Evolutionary conservation across 2,113 vertebrate species (phyloP).

Genomic region (Amphilophus citrinellus): DNA sequence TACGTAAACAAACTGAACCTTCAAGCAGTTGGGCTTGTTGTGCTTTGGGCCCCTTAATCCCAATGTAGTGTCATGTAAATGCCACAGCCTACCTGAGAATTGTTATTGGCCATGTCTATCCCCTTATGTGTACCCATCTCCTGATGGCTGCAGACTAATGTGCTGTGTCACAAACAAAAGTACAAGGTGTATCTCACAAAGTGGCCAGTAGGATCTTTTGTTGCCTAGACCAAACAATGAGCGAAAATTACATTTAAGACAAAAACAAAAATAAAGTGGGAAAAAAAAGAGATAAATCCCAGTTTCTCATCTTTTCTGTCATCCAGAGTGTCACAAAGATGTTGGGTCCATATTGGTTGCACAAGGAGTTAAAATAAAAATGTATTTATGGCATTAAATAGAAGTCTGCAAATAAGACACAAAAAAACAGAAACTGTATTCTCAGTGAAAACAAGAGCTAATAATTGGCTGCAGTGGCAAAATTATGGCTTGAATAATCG

Average conservation of each 20-base stretch:
- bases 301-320: neutral
- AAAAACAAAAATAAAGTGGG: neutral
- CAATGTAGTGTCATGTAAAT: neutral
- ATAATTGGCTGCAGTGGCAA: too few relatives aligned
- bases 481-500: too few relatives aligned
- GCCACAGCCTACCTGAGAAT: neutral
- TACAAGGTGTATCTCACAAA: too few relatives aligned
- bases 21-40: too few relatives aligned
- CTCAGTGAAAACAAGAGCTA: too few relatives aligned
- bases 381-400: neutral
- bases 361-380: neutral
- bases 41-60: accelerated
- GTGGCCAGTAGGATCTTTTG: neutral
- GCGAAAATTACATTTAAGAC: neutral
- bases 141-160: neutral
- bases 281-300: neutral
- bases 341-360: neutral
- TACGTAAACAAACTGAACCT: too few relatives aligned
- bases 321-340: neutral
- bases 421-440: too few relatives aligned
- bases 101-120: neutral
- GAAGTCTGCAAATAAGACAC: neutral
- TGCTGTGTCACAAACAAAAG: neutral
- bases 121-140: neutral
- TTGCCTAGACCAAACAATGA: neutral